phyloP scores from a whole-genome alignment of 1,140 invertebrate genomes.

The Amyelois transitella region DNA sequence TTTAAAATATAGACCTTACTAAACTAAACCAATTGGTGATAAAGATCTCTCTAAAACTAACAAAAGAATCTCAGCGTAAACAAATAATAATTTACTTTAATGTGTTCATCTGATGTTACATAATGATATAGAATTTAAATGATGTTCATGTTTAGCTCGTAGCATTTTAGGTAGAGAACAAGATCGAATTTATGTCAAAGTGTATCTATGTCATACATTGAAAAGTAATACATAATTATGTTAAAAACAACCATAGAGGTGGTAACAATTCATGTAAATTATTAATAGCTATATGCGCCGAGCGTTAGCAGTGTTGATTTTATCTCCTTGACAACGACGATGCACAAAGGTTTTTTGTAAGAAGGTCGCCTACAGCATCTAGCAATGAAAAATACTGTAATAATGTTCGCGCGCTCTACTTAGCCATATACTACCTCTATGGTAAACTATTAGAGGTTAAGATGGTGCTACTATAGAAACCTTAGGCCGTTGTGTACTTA shows the following conservation, averaged over 20 bases:
- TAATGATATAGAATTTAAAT: constrained; percentile 28
- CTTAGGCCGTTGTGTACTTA: constrained; percentile 15
- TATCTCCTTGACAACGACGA: too few species aligned
- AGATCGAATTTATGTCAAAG: constrained; percentile 52
- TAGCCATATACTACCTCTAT: not conserved
- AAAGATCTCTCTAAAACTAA: not conserved
- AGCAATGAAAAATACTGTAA: too few species aligned
- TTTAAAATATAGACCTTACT: too few species aligned
- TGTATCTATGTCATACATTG: constrained; percentile 14
- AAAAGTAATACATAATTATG: constrained; percentile 6
- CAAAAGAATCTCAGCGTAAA: not conserved
- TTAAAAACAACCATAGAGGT: constrained; percentile 7
- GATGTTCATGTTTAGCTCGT: constrained; percentile 27
- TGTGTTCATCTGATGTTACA: constrained; percentile 41
- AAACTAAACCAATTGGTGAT: too few species aligned
- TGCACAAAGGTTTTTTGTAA: too few species aligned
- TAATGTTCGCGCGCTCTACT: not conserved
- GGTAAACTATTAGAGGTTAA: constrained; percentile 1
- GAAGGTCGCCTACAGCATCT: too few species aligned
- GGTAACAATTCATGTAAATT: too few species aligned
- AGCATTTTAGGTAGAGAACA: constrained; percentile 24
- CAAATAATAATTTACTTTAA: constrained; percentile 5
- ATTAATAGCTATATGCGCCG: not conserved
- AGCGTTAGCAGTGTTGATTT: not conserved
- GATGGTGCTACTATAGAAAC: constrained; percentile 16